These are phyloP conservation scores for Spongilla lacustris DNA, from an alignment of 37 sponge, comb jelly and placozoan species.

Conservation along the genomic window DNA sequence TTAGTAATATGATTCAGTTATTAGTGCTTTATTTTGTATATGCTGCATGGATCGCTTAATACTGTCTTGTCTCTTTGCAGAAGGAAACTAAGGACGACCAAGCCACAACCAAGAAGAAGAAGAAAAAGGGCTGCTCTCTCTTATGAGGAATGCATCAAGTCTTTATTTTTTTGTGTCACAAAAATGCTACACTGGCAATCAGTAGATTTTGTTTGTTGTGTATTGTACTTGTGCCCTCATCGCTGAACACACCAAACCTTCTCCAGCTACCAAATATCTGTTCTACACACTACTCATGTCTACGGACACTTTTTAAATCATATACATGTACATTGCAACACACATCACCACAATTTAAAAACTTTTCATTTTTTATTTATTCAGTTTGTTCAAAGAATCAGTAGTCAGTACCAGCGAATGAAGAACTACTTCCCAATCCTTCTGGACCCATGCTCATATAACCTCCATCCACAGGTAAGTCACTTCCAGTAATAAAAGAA, in stretches of 20 bases:
- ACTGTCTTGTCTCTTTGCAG: constrained; percentile 27
- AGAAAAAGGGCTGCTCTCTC: constrained; percentile 54
- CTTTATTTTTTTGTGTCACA: neutral
- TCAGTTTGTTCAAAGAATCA: neutral
- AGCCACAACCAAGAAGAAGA: constrained; percentile 62
- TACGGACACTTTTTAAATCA: neutral
- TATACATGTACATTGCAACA: neutral
- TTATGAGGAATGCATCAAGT: constrained; percentile 25
- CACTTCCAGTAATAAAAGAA: constrained; percentile 75
- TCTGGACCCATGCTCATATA: constrained; percentile 84
- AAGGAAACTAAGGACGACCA: constrained; percentile 71
- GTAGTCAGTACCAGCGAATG: constrained; percentile 79
- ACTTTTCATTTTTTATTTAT: neutral
- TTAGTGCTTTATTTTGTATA: too few relatives aligned
- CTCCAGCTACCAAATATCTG: neutral
- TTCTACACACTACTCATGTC: neutral
- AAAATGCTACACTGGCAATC: too few relatives aligned
- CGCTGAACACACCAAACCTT: too few relatives aligned
- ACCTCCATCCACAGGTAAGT: constrained; percentile 85
- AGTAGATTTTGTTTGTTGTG: too few relatives aligned
- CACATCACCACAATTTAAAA: neutral
- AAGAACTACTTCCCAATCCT: constrained; percentile 76
- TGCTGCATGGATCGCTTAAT: neutral
- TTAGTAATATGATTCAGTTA: too few relatives aligned
- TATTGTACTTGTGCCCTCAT: neutral